Evolutionary conservation across 1,140 invertebrate genomes (phyloP), one percentile per base, ranked within the genome.

Genomic region (Drosophila chauvacae): DNA sequence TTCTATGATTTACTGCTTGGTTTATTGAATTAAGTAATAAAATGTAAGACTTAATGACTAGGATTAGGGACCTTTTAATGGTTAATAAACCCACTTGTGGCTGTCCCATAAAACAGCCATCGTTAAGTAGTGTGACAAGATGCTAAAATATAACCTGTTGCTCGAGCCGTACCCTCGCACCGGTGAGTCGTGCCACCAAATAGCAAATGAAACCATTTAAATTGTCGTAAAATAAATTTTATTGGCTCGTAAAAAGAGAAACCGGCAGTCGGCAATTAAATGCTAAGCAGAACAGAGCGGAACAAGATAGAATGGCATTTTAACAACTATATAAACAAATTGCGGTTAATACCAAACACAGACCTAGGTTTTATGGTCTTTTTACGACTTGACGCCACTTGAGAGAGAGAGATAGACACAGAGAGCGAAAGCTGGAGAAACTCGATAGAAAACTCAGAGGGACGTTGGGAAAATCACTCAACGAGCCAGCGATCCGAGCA

Each of bases 371-470:
- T 92, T 92, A 92, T 91, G 75, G 74, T 70, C 71, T 80, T 92
- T 92, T 92, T 92, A 92, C 85, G 91, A 92, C 91, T 91, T 92
- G 88, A 82, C 91, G 91, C 91, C 87, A 86, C 84, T 85, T 71
- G 79, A 73, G 63, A 73, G 66, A 58, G 56, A 53, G 55, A 37
- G 26, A 50, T 33, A 20, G 23, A 23, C 23, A 23, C 23, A 23
- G 56, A 33, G 55, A 23, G 18, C 42, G 26, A 33, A n/a, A 20
- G 14, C 48, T 18, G 4, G 7, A 37, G 53, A 11, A 56, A 56
- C 35, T 56, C 35, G 2, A 9, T 7, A 13, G 53, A 23, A 39
- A 56, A 26, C 20, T 11, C 13, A 3, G 33, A 18, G 41, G 16
- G 14, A 45, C 33, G 7, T 10, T 13, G n/a, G 18, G 42, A 50